Base-by-base conservation (phyloP, 30 jellyfish, hydroid and myxozoan genomes). In the Aurelia aurita complex sp. Pacific region DNA sequence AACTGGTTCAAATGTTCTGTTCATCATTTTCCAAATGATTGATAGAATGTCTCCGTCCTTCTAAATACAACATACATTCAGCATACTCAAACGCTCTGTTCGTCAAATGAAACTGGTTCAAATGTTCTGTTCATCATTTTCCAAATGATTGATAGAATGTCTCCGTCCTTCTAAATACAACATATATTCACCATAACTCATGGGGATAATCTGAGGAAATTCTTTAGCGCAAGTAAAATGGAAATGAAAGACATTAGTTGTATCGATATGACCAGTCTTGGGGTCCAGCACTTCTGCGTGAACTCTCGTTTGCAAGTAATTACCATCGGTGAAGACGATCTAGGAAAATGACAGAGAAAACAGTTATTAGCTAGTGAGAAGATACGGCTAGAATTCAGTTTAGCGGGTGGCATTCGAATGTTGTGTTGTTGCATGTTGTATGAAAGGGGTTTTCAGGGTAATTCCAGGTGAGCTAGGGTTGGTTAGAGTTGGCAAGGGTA, bases 211-310 rank as follows among this genome's bases (percentile, higher is more conserved):
- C 16, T 78, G 85, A 4, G 96, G 96, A 52, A 94, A 83, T 29
- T 73, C 71, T 51, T 84, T 36, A 29, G 64, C 69, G 85, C 99
- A 75, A 5, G 90, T 80, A 69, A 95, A 95, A 64, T 95, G 99
- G 73, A 79, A 89, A 76, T 95, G 96, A 59, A 76, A 77, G 10
- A 88, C 97, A 70, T 88, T 88, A 15, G 99, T 94, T 50, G 97
- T 94, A 76, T 77, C 94, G 9, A 78, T 77, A 32, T 92, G 87
- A 2, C 97, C 97, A 3, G 97, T 87, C 59, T 83, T 77, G 42
- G 98, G 98, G 66, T 92, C 87, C 23, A 83, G 61, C 33, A 88
- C 98, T 67, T 92, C 97, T 13, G 98, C 98, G 68, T 86, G 98
- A 7, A 92, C 98, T 69, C 98, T 82, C 10, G 88, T 73, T 54